These are phyloP conservation scores for Acridotheres tristis DNA, from an alignment of 2,797 vertebrate species.

Conservation along the genomic window DNA sequence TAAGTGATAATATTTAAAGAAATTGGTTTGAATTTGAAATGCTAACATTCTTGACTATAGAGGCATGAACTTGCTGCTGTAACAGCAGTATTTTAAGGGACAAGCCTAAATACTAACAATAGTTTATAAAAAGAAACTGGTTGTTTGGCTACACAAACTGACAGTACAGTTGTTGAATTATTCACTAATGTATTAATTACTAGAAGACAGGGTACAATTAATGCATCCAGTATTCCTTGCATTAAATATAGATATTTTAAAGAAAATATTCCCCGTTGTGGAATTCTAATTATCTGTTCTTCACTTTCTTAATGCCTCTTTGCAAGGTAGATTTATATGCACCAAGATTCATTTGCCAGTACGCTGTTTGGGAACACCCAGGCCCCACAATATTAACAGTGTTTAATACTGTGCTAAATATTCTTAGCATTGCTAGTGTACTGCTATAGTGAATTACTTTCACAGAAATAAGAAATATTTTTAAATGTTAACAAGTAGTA, in stretches of 20 bases:
- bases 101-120: conserved; percentile 28
- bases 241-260: conserved; percentile 42
- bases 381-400: not conserved
- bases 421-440: not conserved
- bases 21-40: not conserved
- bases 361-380: not conserved
- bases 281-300: conserved; percentile 47
- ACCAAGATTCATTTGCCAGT: not conserved
- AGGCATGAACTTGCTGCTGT: not conserved
- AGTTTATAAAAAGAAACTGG: conserved; percentile 63
- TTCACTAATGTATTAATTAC: conserved; percentile 56
- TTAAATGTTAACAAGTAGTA: not conserved
- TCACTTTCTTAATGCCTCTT: conserved; percentile 39
- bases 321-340: conserved; percentile 26
- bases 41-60: not conserved
- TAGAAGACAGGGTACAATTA: conserved; percentile 59
- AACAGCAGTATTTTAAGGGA: conserved; percentile 28
- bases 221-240: conserved; percentile 24
- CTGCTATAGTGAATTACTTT: not conserved
- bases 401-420: not conserved
- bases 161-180: conserved; percentile 20
- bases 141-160: conserved; percentile 44
- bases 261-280: conserved; percentile 45
- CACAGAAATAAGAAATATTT: not conserved
- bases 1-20: not conserved